Base-by-base conservation (phyloP, 1,140 invertebrate species). In the Hermatobates lingyangjiaoensis region DNA sequence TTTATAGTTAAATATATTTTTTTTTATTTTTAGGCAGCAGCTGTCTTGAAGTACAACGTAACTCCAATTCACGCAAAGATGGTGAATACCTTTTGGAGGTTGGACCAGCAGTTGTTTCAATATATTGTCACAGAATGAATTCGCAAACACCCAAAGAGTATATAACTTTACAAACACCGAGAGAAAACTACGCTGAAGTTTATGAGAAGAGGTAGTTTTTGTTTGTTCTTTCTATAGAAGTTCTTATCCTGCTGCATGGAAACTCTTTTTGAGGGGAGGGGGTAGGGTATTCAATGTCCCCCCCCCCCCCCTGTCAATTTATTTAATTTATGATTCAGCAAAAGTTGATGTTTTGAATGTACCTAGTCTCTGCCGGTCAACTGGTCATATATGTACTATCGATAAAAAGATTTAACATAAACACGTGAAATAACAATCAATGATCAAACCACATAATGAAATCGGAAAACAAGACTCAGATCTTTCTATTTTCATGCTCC, bases 51-150 rank as follows among this genome's bases (percentile, higher is more conserved):
- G 56, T 72, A 2, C 62, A 67, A 53, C 55, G 62, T 2, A 54
- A 62, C 40, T 48, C 51, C 2, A 34, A 38, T n/a, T 65, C 66
- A 0, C 64, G 53, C 15, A 59, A 62, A 42, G 82, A 88, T 63
- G 75, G 76, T 12, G 81, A 85, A 51, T 87, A 87, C 57, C 65
- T 65, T n/a, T 59, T 88, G 39, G 62, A 72, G 3, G 66, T 88
- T 5, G 69, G 71, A 25, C 77, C 77, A 1, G 68, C 66, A 23
- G 71, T 70, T 51, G 70, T 79, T 52, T 69, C 68, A 0, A 72
- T 89, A 48, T 88, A 83, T 61, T 90, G 87, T 62, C 73, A 82
- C 51, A 71, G 72, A 46, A 87, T 88, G 83, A 70, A 69, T 42
- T 73, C 73, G 1, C 55, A 60, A 0, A 61, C 71, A 21, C 83